Conservation (phyloP, 1,140 invertebrate species). For the Drosophila sucinea region DNA sequence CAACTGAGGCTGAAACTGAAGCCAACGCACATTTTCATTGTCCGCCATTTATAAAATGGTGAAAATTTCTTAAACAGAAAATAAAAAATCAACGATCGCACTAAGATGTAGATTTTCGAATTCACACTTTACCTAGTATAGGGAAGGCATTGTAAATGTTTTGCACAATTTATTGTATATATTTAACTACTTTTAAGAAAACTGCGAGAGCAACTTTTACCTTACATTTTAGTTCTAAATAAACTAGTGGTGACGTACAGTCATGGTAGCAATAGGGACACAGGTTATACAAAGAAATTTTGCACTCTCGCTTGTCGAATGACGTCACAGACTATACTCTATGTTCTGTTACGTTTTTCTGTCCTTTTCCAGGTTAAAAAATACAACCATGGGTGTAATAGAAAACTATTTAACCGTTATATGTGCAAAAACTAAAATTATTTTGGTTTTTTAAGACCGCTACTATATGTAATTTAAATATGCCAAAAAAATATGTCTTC, state of each 20-base stretch:
- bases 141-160: conserved; percentile 42
- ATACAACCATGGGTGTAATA: background rate
- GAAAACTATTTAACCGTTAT: background rate
- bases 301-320: background rate
- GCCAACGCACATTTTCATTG: conserved; percentile 82
- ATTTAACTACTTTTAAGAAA: conserved; percentile 69
- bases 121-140: conserved; percentile 43
- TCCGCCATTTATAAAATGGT: conserved; percentile 74
- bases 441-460: background rate
- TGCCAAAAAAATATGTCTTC: too few relatives aligned
- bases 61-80: conserved; percentile 54
- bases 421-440: background rate
- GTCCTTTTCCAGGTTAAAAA: background rate
- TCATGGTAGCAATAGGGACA: conserved; percentile 13
- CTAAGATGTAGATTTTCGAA: conserved; percentile 21
- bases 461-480: background rate
- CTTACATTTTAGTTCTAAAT: conserved; percentile 70
- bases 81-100: conserved; percentile 20
- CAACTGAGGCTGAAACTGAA: conserved; percentile 46
- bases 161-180: conserved; percentile 61
- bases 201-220: conserved; percentile 69
- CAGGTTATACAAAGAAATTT: background rate
- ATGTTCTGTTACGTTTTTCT: background rate
- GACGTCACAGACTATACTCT: background rate
- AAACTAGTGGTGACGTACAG: conserved; percentile 65